Conservation (phyloP, 2,797 vertebrate genomes). For the Typhlichthys subterraneus region DNA sequence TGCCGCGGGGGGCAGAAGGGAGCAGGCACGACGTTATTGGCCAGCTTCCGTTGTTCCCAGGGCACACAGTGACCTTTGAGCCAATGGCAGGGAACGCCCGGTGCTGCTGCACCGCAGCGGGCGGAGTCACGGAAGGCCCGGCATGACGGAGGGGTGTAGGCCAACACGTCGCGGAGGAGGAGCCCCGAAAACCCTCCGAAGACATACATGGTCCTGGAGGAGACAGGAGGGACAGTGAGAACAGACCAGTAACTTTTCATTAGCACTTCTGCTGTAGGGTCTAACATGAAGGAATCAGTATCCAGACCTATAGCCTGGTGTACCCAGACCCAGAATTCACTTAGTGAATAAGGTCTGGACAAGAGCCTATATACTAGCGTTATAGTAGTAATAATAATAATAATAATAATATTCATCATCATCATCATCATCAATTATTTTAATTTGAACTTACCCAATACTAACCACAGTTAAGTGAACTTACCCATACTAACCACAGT, state of each 20-base stretch:
- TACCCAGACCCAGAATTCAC: no score
- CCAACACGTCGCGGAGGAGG: constrained; percentile 88
- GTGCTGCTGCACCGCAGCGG: constrained; percentile 82
- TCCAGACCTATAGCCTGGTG: no score
- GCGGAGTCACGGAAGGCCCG: constrained; percentile 83
- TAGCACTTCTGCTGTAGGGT: no score
- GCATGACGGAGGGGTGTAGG: constrained; percentile 91
- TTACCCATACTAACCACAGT: no score
- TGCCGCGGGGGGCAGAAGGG: constrained; percentile 76
- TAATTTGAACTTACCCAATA: no score
- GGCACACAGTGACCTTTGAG: constrained; percentile 80
- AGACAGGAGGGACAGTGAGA: background rate
- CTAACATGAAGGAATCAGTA: no score
- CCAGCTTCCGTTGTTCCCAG: constrained; percentile 80
- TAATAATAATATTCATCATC: no score
- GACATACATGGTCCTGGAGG: constrained; percentile 88
- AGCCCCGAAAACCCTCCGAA: constrained; percentile 93
- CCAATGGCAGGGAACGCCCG: constrained; percentile 90
- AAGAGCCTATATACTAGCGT: no score
- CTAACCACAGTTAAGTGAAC: constrained; percentile 19
- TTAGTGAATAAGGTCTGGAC: no score
- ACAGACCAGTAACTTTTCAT: no score
- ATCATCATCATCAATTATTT: no score
- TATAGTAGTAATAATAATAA: no score
- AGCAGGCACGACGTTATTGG: constrained; percentile 64